These are phyloP conservation scores for Mormyrus proboscirostris DNA, from an alignment of 2,797 vertebrate species.

Conservation along the genomic window DNA sequence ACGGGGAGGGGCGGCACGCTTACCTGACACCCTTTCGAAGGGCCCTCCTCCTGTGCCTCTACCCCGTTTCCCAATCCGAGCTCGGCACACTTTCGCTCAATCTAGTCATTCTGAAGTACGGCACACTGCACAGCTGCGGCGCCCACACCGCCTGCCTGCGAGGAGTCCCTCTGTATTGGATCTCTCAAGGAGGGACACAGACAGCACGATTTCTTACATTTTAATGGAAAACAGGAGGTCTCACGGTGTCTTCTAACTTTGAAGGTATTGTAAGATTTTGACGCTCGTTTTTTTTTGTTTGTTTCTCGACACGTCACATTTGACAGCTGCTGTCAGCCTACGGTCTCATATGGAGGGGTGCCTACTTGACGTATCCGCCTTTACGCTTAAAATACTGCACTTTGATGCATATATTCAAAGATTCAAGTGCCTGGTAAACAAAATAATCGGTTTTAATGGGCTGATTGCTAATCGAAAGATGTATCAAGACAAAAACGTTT, in stretches of 20 bases:
- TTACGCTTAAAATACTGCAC: conserved; percentile 7
- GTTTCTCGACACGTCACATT: neutral
- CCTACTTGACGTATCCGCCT: neutral
- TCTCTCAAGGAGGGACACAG: conserved; percentile 41
- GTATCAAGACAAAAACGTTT: neutral
- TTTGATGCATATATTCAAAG: neutral
- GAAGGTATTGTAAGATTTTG: conserved; percentile 51
- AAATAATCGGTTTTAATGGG: neutral
- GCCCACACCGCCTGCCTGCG: conserved; percentile 1
- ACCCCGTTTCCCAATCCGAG: conserved; percentile 38
- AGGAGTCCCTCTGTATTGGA: conserved; percentile 47
- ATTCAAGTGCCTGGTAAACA: neutral
- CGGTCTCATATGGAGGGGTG: neutral
- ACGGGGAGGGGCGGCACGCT: conserved; percentile 66
- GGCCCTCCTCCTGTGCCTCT: conserved; percentile 30
- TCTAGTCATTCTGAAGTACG: conserved; percentile 20
- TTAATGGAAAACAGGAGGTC: conserved; percentile 69
- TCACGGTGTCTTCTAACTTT: conserved; percentile 60
- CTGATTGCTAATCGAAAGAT: neutral
- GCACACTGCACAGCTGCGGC: conserved; percentile 8
- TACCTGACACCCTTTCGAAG: conserved; percentile 66
- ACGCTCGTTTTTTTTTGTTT: conserved; percentile 9
- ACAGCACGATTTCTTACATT: conserved; percentile 55
- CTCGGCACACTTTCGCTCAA: conserved; percentile 29
- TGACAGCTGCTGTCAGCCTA: conserved; percentile 24